Conservation (phyloP, 2,888 invertebrate genomes). For the Bruchidius siliquastri region DNA sequence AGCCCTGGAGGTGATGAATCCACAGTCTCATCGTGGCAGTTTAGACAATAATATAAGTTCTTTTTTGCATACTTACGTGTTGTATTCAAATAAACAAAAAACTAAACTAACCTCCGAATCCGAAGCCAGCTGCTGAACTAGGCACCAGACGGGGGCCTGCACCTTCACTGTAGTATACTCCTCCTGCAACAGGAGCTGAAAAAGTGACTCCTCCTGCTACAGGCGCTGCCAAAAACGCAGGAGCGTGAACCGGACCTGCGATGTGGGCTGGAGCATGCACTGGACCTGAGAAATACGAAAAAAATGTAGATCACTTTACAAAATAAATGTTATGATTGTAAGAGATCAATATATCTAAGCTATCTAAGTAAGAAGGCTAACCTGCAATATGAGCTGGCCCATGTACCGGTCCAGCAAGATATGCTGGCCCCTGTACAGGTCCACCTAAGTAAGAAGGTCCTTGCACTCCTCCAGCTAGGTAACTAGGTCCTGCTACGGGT, state of each 20-base stretch:
- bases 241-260: conserved; percentile 1
- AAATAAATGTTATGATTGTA: too few relatives aligned
- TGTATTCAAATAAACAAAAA: not conserved
- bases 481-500: conserved; percentile 4
- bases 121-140: not conserved
- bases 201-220: not conserved
- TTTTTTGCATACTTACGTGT: too few relatives aligned
- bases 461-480: conserved; percentile 9
- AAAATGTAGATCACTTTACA: too few relatives aligned
- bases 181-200: not conserved
- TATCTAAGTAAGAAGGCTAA: not conserved
- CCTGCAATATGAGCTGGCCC: not conserved
- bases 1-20: too few relatives aligned
- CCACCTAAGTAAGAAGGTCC: conserved; percentile 8
- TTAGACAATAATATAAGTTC: too few relatives aligned
- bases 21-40: too few relatives aligned
- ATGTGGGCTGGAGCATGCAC: not conserved
- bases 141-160: not conserved
- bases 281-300: not conserved
- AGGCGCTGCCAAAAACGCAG: conserved; percentile 7
- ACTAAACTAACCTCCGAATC: not conserved
- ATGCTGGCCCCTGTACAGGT: conserved; percentile 10
- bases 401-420: conserved; percentile 16
- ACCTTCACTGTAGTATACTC: not conserved
- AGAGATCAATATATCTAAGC: too few relatives aligned